A percentile compares a stretch with the other conserved stretches of the same genome.
Evolutionary conservation across 2,797 vertebrate genomes (phyloP).

Genomic region (Hypotaenidia philippensis): DNA sequence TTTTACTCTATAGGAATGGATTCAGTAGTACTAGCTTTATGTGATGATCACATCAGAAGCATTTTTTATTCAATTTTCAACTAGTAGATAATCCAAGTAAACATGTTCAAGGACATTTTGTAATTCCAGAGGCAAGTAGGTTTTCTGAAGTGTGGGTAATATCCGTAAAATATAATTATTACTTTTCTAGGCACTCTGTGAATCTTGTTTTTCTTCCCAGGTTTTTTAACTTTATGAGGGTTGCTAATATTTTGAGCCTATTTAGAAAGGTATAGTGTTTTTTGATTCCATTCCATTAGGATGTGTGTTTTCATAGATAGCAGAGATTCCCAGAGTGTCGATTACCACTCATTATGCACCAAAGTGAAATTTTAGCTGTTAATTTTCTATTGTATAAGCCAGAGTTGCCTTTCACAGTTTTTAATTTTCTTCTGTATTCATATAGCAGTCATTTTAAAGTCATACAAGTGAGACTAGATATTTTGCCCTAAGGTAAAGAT

Average conservation of each 20-base stretch:
- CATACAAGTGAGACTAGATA: not conserved
- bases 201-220: not conserved
- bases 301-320: not conserved
- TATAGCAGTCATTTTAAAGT: not conserved
- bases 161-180: not conserved
- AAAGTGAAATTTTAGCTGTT: not conserved
- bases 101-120: not conserved
- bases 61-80: not conserved
- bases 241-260: not conserved
- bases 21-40: not conserved
- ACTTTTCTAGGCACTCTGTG: not conserved
- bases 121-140: not conserved
- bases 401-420: not conserved
- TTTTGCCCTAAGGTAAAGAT: not conserved
- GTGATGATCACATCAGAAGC: not conserved
- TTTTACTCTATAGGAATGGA: not conserved
- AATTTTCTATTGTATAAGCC: not conserved
- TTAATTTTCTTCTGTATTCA: not conserved
- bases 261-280: not conserved
- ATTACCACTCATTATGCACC: not conserved
- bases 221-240: not conserved
- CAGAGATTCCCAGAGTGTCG: not conserved
- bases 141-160: not conserved
- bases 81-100: not conserved
- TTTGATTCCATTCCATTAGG: not conserved